Conservation (phyloP, 2,797 vertebrate species). For the Florisuga fusca region DNA sequence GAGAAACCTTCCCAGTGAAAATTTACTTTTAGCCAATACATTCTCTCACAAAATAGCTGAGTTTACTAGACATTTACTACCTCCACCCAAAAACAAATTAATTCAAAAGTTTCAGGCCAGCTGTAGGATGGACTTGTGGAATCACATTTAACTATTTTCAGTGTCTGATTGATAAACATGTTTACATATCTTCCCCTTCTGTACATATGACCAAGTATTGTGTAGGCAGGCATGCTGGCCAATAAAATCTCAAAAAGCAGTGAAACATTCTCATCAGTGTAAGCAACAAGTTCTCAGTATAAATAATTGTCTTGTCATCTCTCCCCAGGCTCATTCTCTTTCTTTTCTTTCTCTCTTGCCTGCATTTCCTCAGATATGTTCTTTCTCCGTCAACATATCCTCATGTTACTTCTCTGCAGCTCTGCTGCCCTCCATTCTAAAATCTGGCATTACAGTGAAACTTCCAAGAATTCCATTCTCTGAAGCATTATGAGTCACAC, state of each 20-base stretch:
- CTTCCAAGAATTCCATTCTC: conserved; percentile 76
- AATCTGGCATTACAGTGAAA: conserved; percentile 72
- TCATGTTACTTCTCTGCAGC: conserved; percentile 64
- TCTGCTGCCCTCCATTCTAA: conserved; percentile 69
- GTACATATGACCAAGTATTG: background rate
- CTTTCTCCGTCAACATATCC: conserved; percentile 54
- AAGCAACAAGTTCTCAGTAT: background rate
- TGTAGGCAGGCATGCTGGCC: background rate
- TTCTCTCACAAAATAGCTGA: background rate
- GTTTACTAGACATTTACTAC: background rate
- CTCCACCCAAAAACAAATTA: background rate
- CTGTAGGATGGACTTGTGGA: background rate
- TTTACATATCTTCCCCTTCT: background rate
- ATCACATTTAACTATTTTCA: background rate
- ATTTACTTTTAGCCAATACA: background rate
- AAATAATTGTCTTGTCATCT: conserved; percentile 40
- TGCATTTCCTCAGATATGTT: conserved; percentile 47
- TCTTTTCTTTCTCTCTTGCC: conserved; percentile 3
- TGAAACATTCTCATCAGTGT: conserved; percentile 2
- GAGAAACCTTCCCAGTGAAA: conserved; percentile 15
- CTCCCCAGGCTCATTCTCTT: conserved; percentile 8
- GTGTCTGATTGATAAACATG: background rate
- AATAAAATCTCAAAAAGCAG: conserved; percentile 11
- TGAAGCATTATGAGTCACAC: conserved; percentile 73
- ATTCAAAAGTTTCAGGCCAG: background rate